Evolutionary conservation across 2,888 invertebrate genomes (phyloP), one percentile per base, ranked within the genome.

Genomic region (Myopa testacea): DNA sequence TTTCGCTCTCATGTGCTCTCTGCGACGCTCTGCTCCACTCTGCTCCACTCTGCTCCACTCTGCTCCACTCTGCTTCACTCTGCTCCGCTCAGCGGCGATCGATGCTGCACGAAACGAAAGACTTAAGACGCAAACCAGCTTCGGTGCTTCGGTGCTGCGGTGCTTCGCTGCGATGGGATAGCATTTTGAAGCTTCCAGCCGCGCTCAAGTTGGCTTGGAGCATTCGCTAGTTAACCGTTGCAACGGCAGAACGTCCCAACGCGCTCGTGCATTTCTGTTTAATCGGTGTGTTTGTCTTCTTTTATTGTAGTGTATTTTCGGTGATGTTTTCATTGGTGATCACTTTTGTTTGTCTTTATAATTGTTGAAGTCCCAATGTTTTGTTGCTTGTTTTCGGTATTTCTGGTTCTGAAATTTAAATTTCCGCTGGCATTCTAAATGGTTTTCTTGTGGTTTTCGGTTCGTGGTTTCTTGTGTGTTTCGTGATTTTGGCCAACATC

Each of bases 221-320:
- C 60, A 73, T 68, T 68, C 75, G 63, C 60, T 72, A 16, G 80
- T 82, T 76, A 84, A 84, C 82, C 83, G 84, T 85, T 84, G 86
- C 83, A 82, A 78, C 81, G 84, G 70, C 80, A 79, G 77, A 79
- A 82, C 80, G 82, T 72, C 60, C 70, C 75, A 78, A 63, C 67
- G 77, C 74, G 79, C 71, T 67, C 76, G 75, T 62, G 34, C 37
- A 69, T 50, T 50, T 50, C 19, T n/a, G 8, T 19, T 69, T 10
- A 4, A 50, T 12, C 69, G 12, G 38, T 34, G 34, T 37, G 65
- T 38, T 37, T 65, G 6, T 63, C 34, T 52, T 69, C 19, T 19
- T 8, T 50, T 37, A 40, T n/a, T n/a, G n/a, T n/a, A n/a, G n/a
- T 26, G 26, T 26, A 26, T 26, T 26, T 26, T 26, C 26, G 26